Evolutionary conservation across 92 coral and sea anemone species (phyloP).

Genomic region (Heliopora coerulea): DNA sequence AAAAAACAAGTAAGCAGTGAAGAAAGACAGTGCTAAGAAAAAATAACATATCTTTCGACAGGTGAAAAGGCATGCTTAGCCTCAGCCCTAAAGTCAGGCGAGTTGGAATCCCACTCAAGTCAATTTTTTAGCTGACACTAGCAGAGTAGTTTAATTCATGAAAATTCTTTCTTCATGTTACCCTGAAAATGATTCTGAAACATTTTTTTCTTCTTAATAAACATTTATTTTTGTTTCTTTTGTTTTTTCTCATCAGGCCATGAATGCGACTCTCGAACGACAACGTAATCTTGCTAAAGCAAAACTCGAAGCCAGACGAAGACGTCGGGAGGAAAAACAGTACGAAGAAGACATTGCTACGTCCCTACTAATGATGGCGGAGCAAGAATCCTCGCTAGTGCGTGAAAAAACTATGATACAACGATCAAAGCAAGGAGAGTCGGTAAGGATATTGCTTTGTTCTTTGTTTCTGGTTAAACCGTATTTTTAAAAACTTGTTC

Average conservation of each 20-base stretch:
- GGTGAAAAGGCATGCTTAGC: no score
- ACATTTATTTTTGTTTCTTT: no score
- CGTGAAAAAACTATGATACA: constrained; percentile 92
- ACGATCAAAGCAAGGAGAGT: constrained; percentile 74
- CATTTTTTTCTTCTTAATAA: neutral
- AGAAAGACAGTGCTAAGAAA: neutral
- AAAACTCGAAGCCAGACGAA: constrained; percentile 82
- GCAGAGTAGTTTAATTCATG: no score
- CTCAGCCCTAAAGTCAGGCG: no score
- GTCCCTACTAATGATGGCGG: constrained; percentile 93
- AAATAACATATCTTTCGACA: no score
- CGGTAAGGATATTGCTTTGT: constrained; percentile 59
- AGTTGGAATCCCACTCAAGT: no score
- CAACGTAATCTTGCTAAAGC: constrained; percentile 81
- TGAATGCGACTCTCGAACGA: constrained; percentile 68
- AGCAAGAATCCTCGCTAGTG: constrained; percentile 83
- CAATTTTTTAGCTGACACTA: no score
- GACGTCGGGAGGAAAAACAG: constrained; percentile 85
- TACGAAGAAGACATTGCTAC: constrained; percentile 95
- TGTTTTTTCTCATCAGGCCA: constrained; percentile 52
- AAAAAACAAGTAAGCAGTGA: constrained; percentile 66
- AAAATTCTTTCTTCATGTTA: no score
- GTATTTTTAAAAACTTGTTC: no score
- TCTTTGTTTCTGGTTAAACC: no score
- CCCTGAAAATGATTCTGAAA: no score